phyloP scores from a whole-genome alignment of 2,113 vertebrate species.

The Hippocampus abdominalis region DNA sequence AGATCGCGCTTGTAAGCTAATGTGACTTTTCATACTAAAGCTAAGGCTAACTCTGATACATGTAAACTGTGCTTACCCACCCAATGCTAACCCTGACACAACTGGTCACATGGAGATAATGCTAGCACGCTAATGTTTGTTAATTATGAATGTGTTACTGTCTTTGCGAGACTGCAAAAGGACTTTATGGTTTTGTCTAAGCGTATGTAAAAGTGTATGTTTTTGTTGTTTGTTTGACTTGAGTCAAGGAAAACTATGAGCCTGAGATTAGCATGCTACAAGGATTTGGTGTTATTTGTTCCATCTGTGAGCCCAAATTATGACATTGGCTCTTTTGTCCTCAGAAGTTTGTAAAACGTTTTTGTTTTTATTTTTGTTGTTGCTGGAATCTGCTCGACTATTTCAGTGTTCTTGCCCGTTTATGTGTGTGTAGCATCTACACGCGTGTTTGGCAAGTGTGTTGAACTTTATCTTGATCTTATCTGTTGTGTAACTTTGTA shows the following conservation, averaged over 20 bases:
- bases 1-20: not conserved
- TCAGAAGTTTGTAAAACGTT: not conserved
- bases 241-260: not conserved
- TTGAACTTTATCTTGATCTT: not conserved
- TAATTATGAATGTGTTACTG: not conserved
- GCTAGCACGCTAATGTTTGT: not conserved
- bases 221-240: not conserved
- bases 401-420: not conserved
- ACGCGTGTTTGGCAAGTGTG: conserved; percentile 11
- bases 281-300: not conserved
- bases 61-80: not conserved
- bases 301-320: not conserved
- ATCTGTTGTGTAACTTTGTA: not conserved
- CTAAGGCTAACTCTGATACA: not conserved
- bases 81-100: not conserved
- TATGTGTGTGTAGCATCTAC: conserved; percentile 55
- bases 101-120: not conserved
- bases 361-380: not conserved
- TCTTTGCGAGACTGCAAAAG: not conserved
- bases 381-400: conserved; percentile 5
- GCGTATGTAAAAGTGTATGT: not conserved
- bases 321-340: not conserved
- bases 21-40: too few relatives aligned
- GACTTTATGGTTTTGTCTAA: not conserved
- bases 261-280: not conserved